phyloP scores from a whole-genome alignment of 2,888 invertebrate species.

The Ypsolopha sequella region DNA sequence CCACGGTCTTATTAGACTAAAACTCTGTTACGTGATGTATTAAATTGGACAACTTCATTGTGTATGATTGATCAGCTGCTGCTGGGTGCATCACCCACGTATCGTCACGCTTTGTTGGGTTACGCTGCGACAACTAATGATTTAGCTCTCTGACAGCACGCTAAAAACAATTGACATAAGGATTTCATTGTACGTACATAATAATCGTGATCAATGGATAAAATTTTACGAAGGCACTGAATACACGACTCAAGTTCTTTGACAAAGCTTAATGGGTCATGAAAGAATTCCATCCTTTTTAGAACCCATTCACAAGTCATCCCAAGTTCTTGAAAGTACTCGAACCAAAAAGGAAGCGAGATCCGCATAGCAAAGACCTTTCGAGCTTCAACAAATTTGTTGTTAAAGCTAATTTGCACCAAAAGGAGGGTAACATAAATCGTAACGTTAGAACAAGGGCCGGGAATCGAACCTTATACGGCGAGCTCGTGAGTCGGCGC shows the following conservation, averaged over 20 bases:
- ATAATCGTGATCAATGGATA: slow-evolving; percentile 13
- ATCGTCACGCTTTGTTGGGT: slow-evolving; percentile 32
- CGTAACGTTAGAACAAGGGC: slow-evolving; percentile 35
- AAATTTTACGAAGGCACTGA: no score
- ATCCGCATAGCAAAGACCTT: slow-evolving; percentile 8
- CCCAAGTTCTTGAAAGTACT: no score
- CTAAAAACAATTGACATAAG: slow-evolving; percentile 1
- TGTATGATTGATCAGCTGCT: slow-evolving; percentile 42
- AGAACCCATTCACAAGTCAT: no score
- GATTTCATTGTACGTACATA: slow-evolving; percentile 3
- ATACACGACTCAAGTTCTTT: no score
- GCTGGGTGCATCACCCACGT: slow-evolving; percentile 46
- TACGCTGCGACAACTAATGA: slow-evolving; percentile 6
- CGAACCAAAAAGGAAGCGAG: no score
- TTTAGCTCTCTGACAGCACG: neutral
- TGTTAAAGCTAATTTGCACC: slow-evolving; percentile 57
- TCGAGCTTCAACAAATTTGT: slow-evolving; percentile 41
- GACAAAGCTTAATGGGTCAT: no score
- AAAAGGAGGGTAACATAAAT: slow-evolving; percentile 59
- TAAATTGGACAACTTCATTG: slow-evolving; percentile 56
- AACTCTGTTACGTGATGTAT: slow-evolving; percentile 34
- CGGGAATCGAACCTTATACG: slow-evolving; percentile 56
- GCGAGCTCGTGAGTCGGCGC: slow-evolving; percentile 48
- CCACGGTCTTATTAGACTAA: slow-evolving; percentile 41
- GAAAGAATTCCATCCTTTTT: no score